Evolutionary conservation across 2,888 invertebrate species (phyloP).

Genomic region (Eurytoma californica): DNA sequence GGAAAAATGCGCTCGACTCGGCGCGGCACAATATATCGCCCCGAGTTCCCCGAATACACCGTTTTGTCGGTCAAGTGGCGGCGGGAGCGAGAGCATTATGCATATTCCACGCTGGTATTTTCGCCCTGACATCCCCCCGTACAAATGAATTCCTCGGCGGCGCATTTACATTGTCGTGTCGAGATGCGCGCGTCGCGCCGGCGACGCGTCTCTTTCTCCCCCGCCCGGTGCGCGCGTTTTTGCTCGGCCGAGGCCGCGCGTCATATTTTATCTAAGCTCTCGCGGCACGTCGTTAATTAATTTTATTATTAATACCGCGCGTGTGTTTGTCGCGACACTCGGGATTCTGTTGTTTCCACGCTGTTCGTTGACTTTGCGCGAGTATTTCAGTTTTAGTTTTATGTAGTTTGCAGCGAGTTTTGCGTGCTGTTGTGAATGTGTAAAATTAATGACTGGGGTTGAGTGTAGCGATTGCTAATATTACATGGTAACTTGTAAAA

Average conservation of each 20-base stretch:
- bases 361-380: no score
- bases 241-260: background rate
- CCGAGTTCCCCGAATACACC: conserved; percentile 31
- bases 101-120: conserved; percentile 37
- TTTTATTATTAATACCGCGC: conserved; percentile 6
- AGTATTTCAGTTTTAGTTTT: no score
- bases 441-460: no score
- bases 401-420: no score
- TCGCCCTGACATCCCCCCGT: conserved; percentile 3
- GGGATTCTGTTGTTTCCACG: background rate
- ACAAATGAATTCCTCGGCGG: conserved; percentile 32
- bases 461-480: no score
- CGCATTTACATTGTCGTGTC: conserved; percentile 20
- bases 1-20: background rate
- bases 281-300: background rate
- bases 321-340: background rate
- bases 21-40: background rate
- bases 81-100: conserved; percentile 5
- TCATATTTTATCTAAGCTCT: background rate
- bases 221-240: background rate
- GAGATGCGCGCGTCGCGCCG: background rate
- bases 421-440: no score
- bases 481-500: no score
- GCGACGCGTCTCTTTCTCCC: background rate
- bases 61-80: conserved; percentile 27